Conservation (phyloP, 2,888 invertebrate species). For the Eurytoma adleriae region DNA sequence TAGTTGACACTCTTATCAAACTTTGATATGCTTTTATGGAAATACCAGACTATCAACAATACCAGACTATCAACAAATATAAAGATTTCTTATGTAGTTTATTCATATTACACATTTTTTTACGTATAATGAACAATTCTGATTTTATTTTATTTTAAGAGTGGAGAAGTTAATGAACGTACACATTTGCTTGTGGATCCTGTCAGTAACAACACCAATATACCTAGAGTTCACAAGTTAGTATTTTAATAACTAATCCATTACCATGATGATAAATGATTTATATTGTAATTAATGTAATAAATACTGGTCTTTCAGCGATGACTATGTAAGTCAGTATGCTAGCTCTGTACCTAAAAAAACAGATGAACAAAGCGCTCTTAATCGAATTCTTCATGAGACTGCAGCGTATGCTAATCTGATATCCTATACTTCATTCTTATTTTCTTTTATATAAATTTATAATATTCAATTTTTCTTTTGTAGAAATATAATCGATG, state of each 20-base stretch:
- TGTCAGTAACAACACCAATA: conserved; percentile 84
- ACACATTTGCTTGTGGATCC: conserved; percentile 89
- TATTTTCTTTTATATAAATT: background rate
- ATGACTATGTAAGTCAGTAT: conserved; percentile 81
- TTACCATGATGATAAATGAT: background rate
- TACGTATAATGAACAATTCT: background rate
- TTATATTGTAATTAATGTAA: conserved; percentile 17
- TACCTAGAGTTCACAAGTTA: conserved; percentile 83
- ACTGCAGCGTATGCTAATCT: conserved; percentile 87
- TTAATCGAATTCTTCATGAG: conserved; percentile 92
- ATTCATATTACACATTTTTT: background rate
- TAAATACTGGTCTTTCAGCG: conserved; percentile 76
- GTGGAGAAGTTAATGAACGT: conserved; percentile 83
- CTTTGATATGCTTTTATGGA: conserved; percentile 25
- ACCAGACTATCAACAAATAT: background rate
- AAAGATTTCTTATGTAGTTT: background rate
- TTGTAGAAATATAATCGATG: conserved; percentile 93
- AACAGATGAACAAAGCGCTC: conserved; percentile 93
- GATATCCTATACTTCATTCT: background rate
- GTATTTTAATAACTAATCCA: conserved; percentile 11
- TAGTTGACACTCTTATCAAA: conserved; percentile 54
- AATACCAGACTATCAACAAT: background rate
- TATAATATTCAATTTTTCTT: conserved; percentile 12
- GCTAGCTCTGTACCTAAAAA: conserved; percentile 84
- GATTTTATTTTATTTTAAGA: conserved; percentile 71